Evolutionary conservation across 2,888 invertebrate genomes (phyloP).

Genomic region (Sesia apiformis): DNA sequence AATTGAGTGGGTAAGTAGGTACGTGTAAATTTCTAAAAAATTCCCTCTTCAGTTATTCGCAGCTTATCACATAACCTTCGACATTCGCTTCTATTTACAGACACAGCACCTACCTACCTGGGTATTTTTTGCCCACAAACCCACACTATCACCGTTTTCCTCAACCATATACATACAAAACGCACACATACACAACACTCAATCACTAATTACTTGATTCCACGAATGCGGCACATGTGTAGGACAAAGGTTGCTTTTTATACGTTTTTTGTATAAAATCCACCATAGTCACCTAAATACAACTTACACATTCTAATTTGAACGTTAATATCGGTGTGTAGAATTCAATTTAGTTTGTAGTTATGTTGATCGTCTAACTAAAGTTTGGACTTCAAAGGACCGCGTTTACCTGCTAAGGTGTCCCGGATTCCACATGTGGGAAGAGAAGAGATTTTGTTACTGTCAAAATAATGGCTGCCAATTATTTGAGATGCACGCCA

Average conservation of each 20-base stretch:
- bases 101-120: not conserved
- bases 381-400: constrained; percentile 3
- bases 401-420: constrained; percentile 31
- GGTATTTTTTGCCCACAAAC: not conserved
- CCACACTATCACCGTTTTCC: not conserved
- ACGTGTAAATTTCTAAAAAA: too few species aligned
- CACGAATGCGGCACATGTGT: constrained; percentile 39
- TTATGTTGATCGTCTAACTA: not conserved
- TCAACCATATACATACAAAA: not conserved
- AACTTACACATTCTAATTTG: too few species aligned
- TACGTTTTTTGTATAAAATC: constrained; percentile 7
- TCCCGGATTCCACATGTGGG: constrained; percentile 18
- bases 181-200: not conserved
- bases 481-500: not conserved
- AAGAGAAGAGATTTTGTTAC: constrained; percentile 19
- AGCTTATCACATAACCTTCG: too few species aligned
- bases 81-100: not conserved
- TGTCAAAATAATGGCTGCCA: constrained; percentile 11
- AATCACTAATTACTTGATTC: constrained; percentile 35
- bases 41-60: too few species aligned
- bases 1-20: too few species aligned
- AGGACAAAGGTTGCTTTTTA: constrained; percentile 36
- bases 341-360: not conserved
- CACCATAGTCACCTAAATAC: not conserved
- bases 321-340: too few species aligned